A percentile compares a stretch with the other conserved stretches of the same genome.
Evolutionary conservation across 1,140 invertebrate genomes (phyloP).

Genomic region (Dolichoris vasculosae): DNA sequence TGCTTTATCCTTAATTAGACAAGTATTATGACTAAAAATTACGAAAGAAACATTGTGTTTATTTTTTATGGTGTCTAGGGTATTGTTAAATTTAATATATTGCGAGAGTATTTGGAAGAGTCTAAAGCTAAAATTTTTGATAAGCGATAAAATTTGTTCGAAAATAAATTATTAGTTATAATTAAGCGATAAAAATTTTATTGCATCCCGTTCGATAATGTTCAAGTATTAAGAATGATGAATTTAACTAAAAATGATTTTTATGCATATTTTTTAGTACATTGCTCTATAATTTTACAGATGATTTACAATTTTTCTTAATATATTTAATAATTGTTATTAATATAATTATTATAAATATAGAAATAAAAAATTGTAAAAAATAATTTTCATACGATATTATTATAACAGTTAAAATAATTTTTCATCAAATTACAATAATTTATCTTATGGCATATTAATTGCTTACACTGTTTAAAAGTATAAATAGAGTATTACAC

Average conservation of each 20-base stretch:
- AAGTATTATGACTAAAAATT: not conserved
- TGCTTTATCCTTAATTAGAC: constrained; percentile 1
- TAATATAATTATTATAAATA: too few species aligned
- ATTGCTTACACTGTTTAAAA: not conserved
- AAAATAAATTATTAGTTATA: not conserved
- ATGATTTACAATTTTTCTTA: too few species aligned
- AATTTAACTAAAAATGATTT: too few species aligned
- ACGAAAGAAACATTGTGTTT: constrained; percentile 7
- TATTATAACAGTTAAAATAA: not conserved
- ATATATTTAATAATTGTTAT: too few species aligned
- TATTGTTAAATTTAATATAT: not conserved
- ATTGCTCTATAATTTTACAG: too few species aligned
- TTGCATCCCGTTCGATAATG: too few species aligned
- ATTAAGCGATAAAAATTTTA: not conserved
- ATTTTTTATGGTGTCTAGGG: not conserved
- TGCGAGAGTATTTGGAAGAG: not conserved
- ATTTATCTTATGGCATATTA: not conserved
- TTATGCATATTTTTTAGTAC: too few species aligned
- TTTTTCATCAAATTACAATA: not conserved
- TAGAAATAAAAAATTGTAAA: too few species aligned
- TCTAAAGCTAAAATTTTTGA: not conserved
- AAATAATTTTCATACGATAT: not conserved
- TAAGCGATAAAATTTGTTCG: not conserved
- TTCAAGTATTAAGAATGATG: too few species aligned
- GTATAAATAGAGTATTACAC: too few species aligned